Evolutionary conservation across 2,113 vertebrate species (phyloP).

Genomic region (Nothocercus nigrocapillus): DNA sequence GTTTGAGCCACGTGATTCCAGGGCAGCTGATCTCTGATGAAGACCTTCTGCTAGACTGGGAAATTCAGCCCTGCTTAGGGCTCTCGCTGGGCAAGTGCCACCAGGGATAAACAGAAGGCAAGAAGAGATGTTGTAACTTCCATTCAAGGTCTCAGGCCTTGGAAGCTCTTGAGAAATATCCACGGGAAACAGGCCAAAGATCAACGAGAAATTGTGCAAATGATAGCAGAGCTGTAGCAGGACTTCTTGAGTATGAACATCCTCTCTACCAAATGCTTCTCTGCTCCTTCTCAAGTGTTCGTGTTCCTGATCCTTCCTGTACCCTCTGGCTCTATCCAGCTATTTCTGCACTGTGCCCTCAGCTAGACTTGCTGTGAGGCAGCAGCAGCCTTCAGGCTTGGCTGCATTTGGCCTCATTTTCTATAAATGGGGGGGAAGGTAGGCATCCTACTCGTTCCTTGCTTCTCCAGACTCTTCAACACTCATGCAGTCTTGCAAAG

Average conservation of each 20-base stretch:
- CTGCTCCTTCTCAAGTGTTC: neutral
- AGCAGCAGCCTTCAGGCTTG: neutral
- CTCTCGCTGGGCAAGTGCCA: neutral
- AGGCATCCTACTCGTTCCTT: neutral
- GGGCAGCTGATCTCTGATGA: neutral
- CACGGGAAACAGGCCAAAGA: neutral
- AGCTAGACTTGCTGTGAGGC: neutral
- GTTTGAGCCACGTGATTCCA: neutral
- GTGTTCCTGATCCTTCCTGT: neutral
- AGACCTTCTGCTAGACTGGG: neutral
- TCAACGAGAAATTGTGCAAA: neutral
- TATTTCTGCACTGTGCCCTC: neutral
- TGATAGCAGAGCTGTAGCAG: neutral
- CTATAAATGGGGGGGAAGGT: neutral
- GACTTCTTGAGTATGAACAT: neutral
- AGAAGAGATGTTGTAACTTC: neutral
- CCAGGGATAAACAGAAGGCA: neutral
- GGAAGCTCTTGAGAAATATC: neutral
- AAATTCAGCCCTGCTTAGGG: neutral
- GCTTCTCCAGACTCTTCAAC: neutral
- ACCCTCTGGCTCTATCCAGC: neutral
- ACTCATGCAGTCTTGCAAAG: neutral
- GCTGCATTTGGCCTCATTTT: neutral
- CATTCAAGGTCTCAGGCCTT: neutral
- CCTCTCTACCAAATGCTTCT: neutral